phyloP scores from a whole-genome alignment of 37 sponge, comb jelly and placozoan genomes.

The Theonella swinhoei region DNA sequence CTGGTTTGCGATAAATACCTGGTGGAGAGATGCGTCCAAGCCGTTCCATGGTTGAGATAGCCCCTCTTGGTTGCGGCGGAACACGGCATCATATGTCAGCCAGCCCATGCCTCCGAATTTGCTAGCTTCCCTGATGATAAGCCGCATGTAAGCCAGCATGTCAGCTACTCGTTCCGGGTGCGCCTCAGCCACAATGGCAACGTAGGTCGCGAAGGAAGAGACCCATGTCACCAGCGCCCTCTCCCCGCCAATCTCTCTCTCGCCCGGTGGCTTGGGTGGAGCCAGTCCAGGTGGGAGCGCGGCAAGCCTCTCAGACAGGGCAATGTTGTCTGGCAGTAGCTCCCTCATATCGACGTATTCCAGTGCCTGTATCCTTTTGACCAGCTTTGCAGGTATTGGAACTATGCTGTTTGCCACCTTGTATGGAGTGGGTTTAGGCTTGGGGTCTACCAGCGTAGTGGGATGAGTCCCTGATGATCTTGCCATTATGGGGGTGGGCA shows the following conservation, averaged over 20 bases:
- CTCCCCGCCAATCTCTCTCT: background rate
- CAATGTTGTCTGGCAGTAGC: background rate
- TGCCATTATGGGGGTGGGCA: background rate
- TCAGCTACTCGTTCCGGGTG: background rate
- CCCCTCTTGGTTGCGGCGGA: slow-evolving; percentile 7
- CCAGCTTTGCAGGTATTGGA: background rate
- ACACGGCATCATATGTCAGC: background rate
- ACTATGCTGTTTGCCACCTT: background rate
- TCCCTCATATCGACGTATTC: background rate
- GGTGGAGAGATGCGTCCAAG: slow-evolving; percentile 6
- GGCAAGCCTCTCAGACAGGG: background rate
- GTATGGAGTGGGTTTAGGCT: background rate
- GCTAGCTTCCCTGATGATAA: slow-evolving; percentile 7
- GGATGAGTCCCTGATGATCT: background rate
- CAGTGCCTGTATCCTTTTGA: background rate
- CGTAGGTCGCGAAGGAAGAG: background rate
- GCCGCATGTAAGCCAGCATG: slow-evolving; percentile 7
- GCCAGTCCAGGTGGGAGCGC: background rate
- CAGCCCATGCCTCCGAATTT: slow-evolving; percentile 9
- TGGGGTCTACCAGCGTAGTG: too few relatives aligned
- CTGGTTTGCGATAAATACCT: background rate
- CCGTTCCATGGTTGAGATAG: background rate
- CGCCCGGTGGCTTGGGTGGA: background rate
- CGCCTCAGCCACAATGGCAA: background rate
- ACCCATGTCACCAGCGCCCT: background rate